These are phyloP conservation scores for Melanotaenia maccullochi DNA, from an alignment of 2,797 vertebrate genomes.

Conservation along the genomic window DNA sequence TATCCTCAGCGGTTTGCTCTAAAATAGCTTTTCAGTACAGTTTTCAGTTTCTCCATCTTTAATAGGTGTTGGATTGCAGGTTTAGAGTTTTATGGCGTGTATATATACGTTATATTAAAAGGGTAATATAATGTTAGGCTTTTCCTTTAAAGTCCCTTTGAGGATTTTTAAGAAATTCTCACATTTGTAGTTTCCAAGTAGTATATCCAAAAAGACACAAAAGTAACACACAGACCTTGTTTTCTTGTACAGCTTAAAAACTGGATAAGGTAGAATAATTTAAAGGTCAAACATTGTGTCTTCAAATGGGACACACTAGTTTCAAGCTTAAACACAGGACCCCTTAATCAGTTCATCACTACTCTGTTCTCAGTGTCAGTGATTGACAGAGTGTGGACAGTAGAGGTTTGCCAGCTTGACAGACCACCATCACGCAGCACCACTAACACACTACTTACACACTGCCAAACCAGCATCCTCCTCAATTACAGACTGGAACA, in stretches of 20 bases:
- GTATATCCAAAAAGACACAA: slow-evolving; percentile 3
- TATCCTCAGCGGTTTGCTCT: slow-evolving; percentile 25
- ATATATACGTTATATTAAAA: slow-evolving; percentile 34
- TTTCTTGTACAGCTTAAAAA: not conserved
- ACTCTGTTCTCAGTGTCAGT: slow-evolving; percentile 36
- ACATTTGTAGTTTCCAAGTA: slow-evolving; percentile 13
- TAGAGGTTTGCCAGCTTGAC: slow-evolving; percentile 69
- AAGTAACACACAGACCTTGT: not conserved
- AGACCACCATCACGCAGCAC: slow-evolving; percentile 43
- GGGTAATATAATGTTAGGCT: slow-evolving; percentile 26
- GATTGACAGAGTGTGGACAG: slow-evolving; percentile 73
- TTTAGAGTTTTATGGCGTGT: slow-evolving; percentile 39
- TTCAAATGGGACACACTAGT: not conserved
- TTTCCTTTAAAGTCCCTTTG: slow-evolving; percentile 36
- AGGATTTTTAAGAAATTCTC: slow-evolving; percentile 27
- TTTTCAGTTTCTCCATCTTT: slow-evolving; percentile 52
- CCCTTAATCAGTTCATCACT: slow-evolving; percentile 35
- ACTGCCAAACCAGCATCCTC: slow-evolving; percentile 44
- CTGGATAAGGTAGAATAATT: not conserved
- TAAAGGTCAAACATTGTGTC: not conserved
- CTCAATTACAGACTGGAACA: slow-evolving; percentile 66
- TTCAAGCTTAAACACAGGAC: slow-evolving; percentile 11
- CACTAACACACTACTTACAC: slow-evolving; percentile 41
- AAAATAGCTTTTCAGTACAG: slow-evolving; percentile 23
- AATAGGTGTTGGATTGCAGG: slow-evolving; percentile 47